Percentiles rank a stretch among this genome's conserved stretches.
phyloP scores from a whole-genome alignment of 2,888 invertebrate species.

The Netelia fuscicornis region DNA sequence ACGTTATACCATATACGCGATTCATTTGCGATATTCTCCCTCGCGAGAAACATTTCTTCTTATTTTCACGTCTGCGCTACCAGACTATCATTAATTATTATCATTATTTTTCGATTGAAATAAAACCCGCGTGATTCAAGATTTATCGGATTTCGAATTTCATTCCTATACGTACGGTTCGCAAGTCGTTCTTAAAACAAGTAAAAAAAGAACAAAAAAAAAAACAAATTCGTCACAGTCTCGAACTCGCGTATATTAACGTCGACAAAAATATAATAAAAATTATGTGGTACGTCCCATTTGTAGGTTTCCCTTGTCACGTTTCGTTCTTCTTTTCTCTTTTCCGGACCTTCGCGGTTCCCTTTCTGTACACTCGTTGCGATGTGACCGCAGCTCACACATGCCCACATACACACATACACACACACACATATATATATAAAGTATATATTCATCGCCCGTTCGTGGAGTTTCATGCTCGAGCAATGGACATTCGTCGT shows the following conservation, averaged over 20 bases:
- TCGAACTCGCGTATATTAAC: not conserved
- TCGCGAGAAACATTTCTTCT: constrained; percentile 2
- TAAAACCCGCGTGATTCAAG: too few species aligned
- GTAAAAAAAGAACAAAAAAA: too few species aligned
- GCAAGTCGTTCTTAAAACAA: not conserved
- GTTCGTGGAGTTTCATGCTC: constrained; percentile 48
- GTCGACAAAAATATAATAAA: not conserved
- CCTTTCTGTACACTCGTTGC: constrained; percentile 48
- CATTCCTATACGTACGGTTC: not conserved
- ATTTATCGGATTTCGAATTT: not conserved
- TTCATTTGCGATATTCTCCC: constrained; percentile 23
- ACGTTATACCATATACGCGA: constrained; percentile 8
- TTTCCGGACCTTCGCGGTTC: constrained; percentile 48
- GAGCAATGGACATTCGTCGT: constrained; percentile 61
- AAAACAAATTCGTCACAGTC: not conserved
- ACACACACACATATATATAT: not conserved
- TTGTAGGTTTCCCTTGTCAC: constrained; percentile 57
- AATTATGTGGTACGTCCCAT: constrained; percentile 30
- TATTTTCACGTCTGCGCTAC: not conserved
- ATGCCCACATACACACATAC: not conserved
- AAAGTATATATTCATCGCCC: not conserved
- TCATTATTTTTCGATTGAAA: not conserved
- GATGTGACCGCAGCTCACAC: constrained; percentile 53
- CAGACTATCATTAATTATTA: not conserved
- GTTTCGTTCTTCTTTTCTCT: constrained; percentile 27